Evolutionary conservation across 2,888 invertebrate species (phyloP), one percentile per base, ranked within the genome.

Genomic region (Protophormia terraenovae): DNA sequence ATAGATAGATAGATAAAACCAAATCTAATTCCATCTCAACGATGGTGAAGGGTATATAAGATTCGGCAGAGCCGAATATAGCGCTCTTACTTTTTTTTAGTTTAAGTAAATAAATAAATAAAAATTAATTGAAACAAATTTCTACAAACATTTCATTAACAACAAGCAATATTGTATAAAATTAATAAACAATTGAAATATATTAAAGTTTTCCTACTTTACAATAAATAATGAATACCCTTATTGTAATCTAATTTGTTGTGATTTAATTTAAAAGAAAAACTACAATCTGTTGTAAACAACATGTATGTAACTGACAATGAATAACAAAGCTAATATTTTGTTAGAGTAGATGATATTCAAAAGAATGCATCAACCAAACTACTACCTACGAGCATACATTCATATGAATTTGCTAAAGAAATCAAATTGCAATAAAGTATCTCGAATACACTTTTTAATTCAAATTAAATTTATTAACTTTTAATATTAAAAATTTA

Each of bases 281-380:
- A 41, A 45, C 10, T 62, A 50, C 60, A 75, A 53, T 38, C 24
- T 35, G 24, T 50, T 38, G 24, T 38, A 22, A 22, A 35, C 27
- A n/a, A 35, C n/a, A 58, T 75, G 35, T 75, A 35, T 73, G 58
- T 45, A 73, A 80, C 73, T 80, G 73, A 73, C 73, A 80, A 80
- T 73, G 73, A 73, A 67, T 66, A 67, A 27, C 58, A 66, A 53
- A 64, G 79, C 72, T 45, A 80, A 80, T 45, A 64, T n/a, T n/a
- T n/a, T n/a, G 60, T 60, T 76, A 47, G 41, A 72, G 27, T 29
- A 19, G 29, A 72, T 72, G 58, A 72, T 50, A 66, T 66, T 64
- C 29, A 29, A 76, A 75, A 62, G 75, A 62, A 64, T 62, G 73
- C 62, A 75, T 50, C 47, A 16, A 38, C 3, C 10, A 10, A 16